phyloP scores from a whole-genome alignment of 2,888 invertebrate species.

The Tupiocoris notatus region DNA sequence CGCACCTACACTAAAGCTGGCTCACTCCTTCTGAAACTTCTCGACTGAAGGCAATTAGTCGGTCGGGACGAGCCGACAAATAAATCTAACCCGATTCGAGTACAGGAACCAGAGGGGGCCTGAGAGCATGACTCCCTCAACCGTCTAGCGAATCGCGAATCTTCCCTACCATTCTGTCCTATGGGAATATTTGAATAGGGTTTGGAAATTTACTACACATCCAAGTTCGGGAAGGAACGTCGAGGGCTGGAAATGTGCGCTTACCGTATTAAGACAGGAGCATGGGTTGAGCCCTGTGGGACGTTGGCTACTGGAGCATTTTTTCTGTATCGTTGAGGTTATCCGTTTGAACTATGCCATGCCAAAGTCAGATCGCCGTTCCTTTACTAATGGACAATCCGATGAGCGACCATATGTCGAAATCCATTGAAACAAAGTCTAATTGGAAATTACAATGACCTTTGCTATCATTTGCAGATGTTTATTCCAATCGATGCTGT shows the following conservation, averaged over 20 bases:
- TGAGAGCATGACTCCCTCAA: too few relatives aligned
- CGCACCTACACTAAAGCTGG: neutral
- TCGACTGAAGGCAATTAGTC: constrained; percentile 26
- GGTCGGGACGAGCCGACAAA: neutral
- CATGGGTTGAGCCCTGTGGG: neutral
- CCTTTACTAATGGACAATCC: too few relatives aligned
- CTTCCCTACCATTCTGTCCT: neutral
- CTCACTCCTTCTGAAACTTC: constrained; percentile 16
- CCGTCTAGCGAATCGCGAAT: neutral
- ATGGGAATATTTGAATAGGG: neutral
- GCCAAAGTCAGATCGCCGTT: too few relatives aligned
- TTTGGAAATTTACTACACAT: neutral
- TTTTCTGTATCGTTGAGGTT: neutral
- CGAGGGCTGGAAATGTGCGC: neutral
- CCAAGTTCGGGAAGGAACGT: neutral
- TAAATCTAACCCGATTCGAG: neutral
- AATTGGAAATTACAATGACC: too few relatives aligned
- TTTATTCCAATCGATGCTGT: too few relatives aligned
- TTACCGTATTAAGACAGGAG: neutral
- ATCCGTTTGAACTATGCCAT: too few relatives aligned
- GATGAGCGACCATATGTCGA: too few relatives aligned
- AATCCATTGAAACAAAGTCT: too few relatives aligned
- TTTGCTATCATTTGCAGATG: too few relatives aligned
- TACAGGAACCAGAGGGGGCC: neutral
- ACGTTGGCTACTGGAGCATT: neutral